Evolutionary conservation across 2,888 invertebrate species (phyloP).

Genomic region (Ophion ventricosus): DNA sequence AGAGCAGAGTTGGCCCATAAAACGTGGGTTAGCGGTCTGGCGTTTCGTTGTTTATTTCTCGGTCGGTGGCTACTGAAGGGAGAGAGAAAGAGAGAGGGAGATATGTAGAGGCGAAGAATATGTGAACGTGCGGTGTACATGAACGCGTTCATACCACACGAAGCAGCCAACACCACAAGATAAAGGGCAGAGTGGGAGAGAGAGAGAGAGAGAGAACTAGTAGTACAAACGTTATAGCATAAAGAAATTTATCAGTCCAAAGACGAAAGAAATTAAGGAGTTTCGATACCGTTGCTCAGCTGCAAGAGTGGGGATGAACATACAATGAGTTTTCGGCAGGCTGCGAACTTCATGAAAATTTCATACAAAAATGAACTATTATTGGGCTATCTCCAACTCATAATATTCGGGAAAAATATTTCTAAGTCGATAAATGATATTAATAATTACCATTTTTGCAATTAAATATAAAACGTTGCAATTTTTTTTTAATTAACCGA

Average conservation of each 20-base stretch:
- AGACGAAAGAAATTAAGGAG: conserved; percentile 8
- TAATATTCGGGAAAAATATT: no score
- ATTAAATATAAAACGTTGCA: no score
- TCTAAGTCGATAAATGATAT: no score
- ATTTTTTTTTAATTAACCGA: no score
- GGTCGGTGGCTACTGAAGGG: conserved; percentile 15
- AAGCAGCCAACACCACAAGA: conserved; percentile 1
- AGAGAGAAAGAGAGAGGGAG: neutral
- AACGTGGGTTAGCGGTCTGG: conserved; percentile 50
- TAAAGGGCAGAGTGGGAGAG: conserved; percentile 23
- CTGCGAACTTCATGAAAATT: no score
- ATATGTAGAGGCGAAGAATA: neutral
- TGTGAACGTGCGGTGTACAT: neutral
- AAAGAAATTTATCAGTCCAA: conserved; percentile 17
- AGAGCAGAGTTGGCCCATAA: conserved; percentile 57
- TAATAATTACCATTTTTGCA: no score
- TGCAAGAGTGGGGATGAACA: no score
- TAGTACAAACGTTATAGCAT: conserved; percentile 14
- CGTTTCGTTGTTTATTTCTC: conserved; percentile 64
- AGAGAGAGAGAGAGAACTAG: conserved; percentile 1
- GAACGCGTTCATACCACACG: conserved; percentile 15
- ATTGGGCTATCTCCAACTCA: no score
- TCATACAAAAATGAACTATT: no score
- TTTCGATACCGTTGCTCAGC: no score
- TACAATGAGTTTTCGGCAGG: no score